Evolutionary conservation across 2,113 vertebrate genomes (phyloP), one percentile per base, ranked within the genome.

Genomic region (Nestor notabilis): DNA sequence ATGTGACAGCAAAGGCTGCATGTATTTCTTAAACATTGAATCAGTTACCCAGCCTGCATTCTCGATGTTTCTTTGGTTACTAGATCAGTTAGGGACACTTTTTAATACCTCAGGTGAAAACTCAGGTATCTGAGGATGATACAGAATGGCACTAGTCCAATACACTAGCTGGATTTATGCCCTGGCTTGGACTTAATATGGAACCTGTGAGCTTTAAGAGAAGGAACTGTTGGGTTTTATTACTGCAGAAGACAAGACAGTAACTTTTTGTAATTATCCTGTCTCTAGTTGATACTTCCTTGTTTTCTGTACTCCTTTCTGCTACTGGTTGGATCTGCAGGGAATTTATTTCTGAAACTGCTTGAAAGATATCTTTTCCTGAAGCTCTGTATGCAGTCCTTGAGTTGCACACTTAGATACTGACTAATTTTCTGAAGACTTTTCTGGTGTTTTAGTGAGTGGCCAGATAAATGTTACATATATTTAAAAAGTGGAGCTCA

Each of bases 381-480:
- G 44, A 44, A 3, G 1, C 7, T 88, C 37, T 29, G 5, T 41
- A 24, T 31, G 13, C 60, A 83, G 43, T 52, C 33, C 50, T 82
- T 0, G 0, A 44, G 19, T 33, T 71, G 23, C 17, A n/a, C 11
- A 2, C 28, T 66, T 81, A 9, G 46, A 46, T 29, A 55, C 41
- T 3, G 5, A 16, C 23, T 23, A 53, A 63, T 24, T 55, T 64
- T 55, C 29, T 46, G 49, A 80, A 72, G 23, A 2, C 28, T 68
- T 83, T 19, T 89, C 2, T 8, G 11, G 11, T 69, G 15, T 33
- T 85, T 21, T 28, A 68, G 11, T 92, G 46, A 77, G 19, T 18
- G 18, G 27, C 31, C n/a, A 72, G 55, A 60, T 31, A 58, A 70
- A 71, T 17, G 41, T 46, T 37, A 12, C 1, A 10, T 23, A 4